Conservation (phyloP, 2,888 invertebrate genomes). For the Drosophila paucipuncta region DNA sequence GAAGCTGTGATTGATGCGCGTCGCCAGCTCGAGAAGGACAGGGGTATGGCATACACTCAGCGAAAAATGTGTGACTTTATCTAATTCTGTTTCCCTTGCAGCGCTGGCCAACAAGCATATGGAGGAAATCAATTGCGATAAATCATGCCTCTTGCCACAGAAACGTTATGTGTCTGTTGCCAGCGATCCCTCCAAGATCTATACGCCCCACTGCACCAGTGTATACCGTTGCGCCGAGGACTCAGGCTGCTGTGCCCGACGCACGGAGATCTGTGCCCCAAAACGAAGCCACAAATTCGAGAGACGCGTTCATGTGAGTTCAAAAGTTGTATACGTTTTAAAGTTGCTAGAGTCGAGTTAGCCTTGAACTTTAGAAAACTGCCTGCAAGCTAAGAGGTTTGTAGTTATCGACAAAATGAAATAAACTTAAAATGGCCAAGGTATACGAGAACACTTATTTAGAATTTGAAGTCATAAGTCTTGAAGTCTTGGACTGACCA, state of each 20-base stretch:
- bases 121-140: constrained; percentile 76
- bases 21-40: constrained; percentile 63
- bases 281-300: constrained; percentile 90
- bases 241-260: constrained; percentile 93
- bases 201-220: constrained; percentile 94
- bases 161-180: constrained; percentile 91
- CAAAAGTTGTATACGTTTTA: neutral
- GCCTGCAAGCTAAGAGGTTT: too few species aligned
- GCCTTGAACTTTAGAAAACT: neutral
- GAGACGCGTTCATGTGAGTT: constrained; percentile 93
- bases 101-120: constrained; percentile 82
- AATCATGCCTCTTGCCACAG: constrained; percentile 87
- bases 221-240: constrained; percentile 95
- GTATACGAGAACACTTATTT: too few species aligned
- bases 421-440: too few species aligned
- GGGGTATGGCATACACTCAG: constrained; percentile 19
- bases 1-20: constrained; percentile 79
- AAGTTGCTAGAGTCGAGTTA: neutral
- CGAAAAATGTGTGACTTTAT: neutral
- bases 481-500: too few species aligned
- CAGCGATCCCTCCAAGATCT: constrained; percentile 88
- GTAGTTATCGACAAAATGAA: too few species aligned
- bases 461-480: too few species aligned
- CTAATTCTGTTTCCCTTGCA: constrained; percentile 39
- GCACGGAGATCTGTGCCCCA: constrained; percentile 91